Evolutionary conservation across 2,797 vertebrate genomes (phyloP), one percentile per base, ranked within the genome.

Genomic region (Pseudopleuronectes americanus): DNA sequence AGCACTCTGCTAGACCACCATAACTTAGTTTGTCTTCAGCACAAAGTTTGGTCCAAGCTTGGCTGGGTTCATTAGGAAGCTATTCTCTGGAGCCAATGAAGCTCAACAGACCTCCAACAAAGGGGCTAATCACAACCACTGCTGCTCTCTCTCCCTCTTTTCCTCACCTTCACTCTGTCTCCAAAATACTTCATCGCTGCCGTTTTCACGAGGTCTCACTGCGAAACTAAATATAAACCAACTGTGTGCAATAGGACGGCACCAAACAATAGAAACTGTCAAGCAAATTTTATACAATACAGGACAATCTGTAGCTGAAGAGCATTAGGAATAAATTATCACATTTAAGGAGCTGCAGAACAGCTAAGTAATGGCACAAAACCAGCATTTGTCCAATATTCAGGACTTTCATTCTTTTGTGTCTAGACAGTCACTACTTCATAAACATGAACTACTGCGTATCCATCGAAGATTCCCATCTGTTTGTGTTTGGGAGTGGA

Each of bases 51-150:
- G 93, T 92, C 91, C 92, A 95, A 94, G 94, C 93, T 95, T 96
- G 94, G 95, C 93, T 93, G 95, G 92, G 93, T 94, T 96, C 93
- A 96, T 97, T 96, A 96, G 91, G 91, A 90, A 54, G 66, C 92
- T 94, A 96, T 96, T 97, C 93, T 97, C 94, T 95, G 95, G 91
- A 91, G 90, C 90, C 93, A 96, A 92, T 70, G 91, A 96, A 96
- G 94, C 95, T 95, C 92, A 95, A 95, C 95, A 90, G 95, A 85
- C 88, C 91, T 88, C 90, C 94, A 95, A 96, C 95, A 96, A 96
- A 95, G 93, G 92, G 94, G 92, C 93, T 96, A 96, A 96, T 96
- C 94, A 96, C 89, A 92, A 90, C 86, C 90, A 93, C 92, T 93
- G 84, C 93, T 91, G 87, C 81, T 87, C 80, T 84, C 76, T 76